Base-by-base conservation (phyloP, 2,797 vertebrate genomes). In the Columba guinea region DNA sequence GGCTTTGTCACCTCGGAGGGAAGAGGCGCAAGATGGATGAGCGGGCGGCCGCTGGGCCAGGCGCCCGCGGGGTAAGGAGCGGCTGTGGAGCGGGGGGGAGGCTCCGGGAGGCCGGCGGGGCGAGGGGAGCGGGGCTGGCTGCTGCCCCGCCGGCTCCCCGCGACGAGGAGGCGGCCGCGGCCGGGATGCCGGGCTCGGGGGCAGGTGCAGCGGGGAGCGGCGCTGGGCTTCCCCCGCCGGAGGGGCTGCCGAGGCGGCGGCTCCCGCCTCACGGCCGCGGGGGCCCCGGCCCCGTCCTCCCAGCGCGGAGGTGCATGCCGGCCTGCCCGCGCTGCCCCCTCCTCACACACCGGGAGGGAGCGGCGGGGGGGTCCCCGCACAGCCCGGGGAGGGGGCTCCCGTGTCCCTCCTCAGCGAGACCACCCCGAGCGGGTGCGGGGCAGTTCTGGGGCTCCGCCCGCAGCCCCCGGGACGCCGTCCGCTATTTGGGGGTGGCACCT, bases 41-140 rank as follows among this genome's bases (percentile, higher is more conserved):
- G 71, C 27, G 94, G 93, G 86, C 55, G 73, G 90, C 77, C 80
- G 89, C 75, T 7, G 70, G 92, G 85, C 71, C 94, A 41, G 82
- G 83, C 51, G 94, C 55, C 95, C 90, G 56, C 67, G 17, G 86
- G 94, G 95, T 95, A 75, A 94, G 93, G 74, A 78, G 87, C 67
- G 59, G 48, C 26, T 9, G 81, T 5, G 76, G 56, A 17, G 67
- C 44, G 7, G 35, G 16, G 16, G 46, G 32, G n/a, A 46, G 70
- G 76, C 28, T 74, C 7, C 19, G 75, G 39, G 39, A 39, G 39
- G 82, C 75, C 76, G 76, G 32, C 16, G 60, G 58, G 71, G 28
- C 18, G 87, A 71, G 65, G 52, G 65, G 59, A 46, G 37, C 34
- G 39, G 12, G 56, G 65, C 49, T 60, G 55, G 35, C 23, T 8